Evolutionary conservation across 2,113 vertebrate genomes (phyloP), one percentile per base, ranked within the genome.

Genomic region (Pelodiscus sinensis): DNA sequence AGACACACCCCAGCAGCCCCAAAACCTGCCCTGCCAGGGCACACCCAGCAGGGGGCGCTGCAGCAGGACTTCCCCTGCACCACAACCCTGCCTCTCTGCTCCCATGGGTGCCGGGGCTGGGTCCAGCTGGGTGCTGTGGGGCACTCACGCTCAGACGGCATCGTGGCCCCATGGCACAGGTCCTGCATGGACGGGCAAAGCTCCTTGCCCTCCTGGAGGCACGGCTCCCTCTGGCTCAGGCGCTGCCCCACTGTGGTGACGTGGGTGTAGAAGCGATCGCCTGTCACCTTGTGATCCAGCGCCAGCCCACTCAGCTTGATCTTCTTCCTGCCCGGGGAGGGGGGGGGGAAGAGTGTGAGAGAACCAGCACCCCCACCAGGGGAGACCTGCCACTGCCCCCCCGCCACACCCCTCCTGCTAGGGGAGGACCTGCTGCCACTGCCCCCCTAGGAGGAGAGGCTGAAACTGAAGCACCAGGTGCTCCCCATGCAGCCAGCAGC

Each of bases 271-370:
- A 98, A 98, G 21, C 95, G 97, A 84, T 98, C 97, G 1, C 93
- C 97, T 0, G 93, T 97, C 54, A 85, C 91, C 92, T 97, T 98
- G 95, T 98, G 94, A 19, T 98, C 98, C 13, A 98, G 93, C 77
- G 97, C 90, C 31, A 98, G 92, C 24, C 94, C 90, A 10, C 92
- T 97, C 75, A 97, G 88, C 44, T 91, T 92, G 24, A 92, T 94
- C 91, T 97, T 98, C 96, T 98, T 98, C 94, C 99, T 99, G 94
- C 38, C 55, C 38, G 51, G 75, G 22, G 62, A 15, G 51, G 14
- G 4, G 2, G 77, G 11, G 51, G 13, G 3, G 5, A 5, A 44
- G 38, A 44, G 38, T 44, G 11, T 35, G 24, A 75, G 51, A 35
- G 35, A 14, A 21, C 65, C 29, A 2, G 31, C 7, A 2, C 71